Base-by-base conservation (phyloP, 1,140 invertebrate species). In the Bombus sibiricus region DNA sequence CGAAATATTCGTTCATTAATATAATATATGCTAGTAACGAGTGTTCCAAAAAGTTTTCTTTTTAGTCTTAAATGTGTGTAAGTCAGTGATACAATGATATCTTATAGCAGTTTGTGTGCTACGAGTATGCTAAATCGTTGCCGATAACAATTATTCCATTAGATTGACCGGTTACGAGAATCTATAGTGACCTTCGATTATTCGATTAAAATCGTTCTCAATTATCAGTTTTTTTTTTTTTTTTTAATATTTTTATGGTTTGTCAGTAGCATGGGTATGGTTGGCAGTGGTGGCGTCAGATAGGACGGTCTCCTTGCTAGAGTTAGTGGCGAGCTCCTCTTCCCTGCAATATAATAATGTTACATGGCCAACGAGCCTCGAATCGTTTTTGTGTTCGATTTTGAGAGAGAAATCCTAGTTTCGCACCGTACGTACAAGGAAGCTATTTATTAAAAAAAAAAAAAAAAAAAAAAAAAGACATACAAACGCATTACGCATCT, bases 261-360 rank as follows among this genome's bases (percentile, higher is more conserved):
- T 92, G 92, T 92, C 86, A 86, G 92, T 93, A 91, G 89, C 87
- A 90, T 92, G 90, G 87, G 89, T 92, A 94, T 94, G 91, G 92
- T 93, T 94, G 93, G 91, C 93, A 94, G 93, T 94, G 86, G 93
- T 93, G 92, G 91, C 93, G 90, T 94, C 93, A 89, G 93, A 94
- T 93, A 95, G 92, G 89, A 94, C 92, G 86, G 94, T 95, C 92
- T 95, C 94, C 92, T 91, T 94, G 94, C 94, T 95, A 94, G 93
- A 94, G 89, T 95, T 94, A 93, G 93, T 94, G 88, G 94, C 90
- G 92, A 94, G 92, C 91, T 94, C 94, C 92, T 95, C 93, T 93
- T 94, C 93, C 94, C 94, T 95, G 94, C 81, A 95, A 95, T 93
- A 94, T 86, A 94, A 94, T 79, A 95, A 94, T 83, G 92, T 94